phyloP scores from a whole-genome alignment of 2,113 vertebrate genomes.

The Poecilia latipinna region DNA sequence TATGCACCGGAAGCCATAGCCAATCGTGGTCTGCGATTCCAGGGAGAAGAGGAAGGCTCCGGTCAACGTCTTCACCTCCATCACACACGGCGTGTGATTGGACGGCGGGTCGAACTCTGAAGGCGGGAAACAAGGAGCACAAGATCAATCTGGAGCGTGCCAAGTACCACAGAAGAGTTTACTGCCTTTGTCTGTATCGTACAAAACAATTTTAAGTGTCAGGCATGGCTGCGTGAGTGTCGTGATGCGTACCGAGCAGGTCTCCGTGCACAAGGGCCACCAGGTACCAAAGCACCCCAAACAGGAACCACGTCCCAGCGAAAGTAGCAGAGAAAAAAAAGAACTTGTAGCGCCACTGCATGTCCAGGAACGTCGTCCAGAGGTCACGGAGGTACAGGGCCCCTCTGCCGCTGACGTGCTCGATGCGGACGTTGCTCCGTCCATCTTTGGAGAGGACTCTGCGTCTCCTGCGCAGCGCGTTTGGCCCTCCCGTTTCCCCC shows the following conservation, averaged over 20 bases:
- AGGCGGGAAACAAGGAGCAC: conserved; percentile 19
- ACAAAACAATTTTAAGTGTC: neutral
- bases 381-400: conserved; percentile 96
- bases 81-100: conserved; percentile 97
- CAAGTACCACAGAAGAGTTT: conserved; percentile 5
- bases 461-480: conserved; percentile 79
- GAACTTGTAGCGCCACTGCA: conserved; percentile 98
- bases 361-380: conserved; percentile 98
- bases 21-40: conserved; percentile 97
- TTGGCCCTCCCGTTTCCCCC: conserved; percentile 37
- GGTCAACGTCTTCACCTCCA: conserved; percentile 95
- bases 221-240: neutral
- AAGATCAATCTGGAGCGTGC: conserved; percentile 8
- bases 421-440: conserved; percentile 92
- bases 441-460: conserved; percentile 96
- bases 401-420: conserved; percentile 89
- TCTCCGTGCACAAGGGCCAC: conserved; percentile 92
- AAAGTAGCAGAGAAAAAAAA: conserved; percentile 95
- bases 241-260: conserved; percentile 82
- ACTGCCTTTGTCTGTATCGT: no score
- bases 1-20: conserved; percentile 96
- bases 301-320: conserved; percentile 96
- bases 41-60: conserved; percentile 97
- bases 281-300: conserved; percentile 94
- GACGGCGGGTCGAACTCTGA: conserved; percentile 85